Base-by-base conservation (phyloP, 2,888 invertebrate genomes). In the Nematopogon swammerdamellus region DNA sequence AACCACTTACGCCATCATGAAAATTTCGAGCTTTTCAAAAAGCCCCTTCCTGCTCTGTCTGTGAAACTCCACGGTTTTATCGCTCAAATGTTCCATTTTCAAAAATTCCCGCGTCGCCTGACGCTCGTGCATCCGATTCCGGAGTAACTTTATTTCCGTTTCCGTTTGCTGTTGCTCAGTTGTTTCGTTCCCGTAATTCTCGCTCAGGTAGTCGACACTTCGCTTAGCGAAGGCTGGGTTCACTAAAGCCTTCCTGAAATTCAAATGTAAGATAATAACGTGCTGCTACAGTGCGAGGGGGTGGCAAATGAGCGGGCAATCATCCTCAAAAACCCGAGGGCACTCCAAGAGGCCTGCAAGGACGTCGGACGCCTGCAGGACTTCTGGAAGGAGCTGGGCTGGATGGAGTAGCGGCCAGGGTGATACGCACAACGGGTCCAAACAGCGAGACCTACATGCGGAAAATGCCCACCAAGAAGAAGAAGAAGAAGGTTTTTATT, bases 11-110 rank as follows among this genome's bases (percentile, higher is more conserved):
- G 85, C 83, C 56, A 75, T 74, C 49, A 88, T 68, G 67, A 88
- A 74, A 56, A 77, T 74, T 67, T 87, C 86, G 54, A 88, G 73
- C 73, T 86, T 87, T 57, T 72, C 76, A 65, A 86, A 88, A 49
- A 88, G 73, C 54, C 82, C 79, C 49, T 82, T 72, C 56, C 88
- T 80, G 56, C 83, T 85, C 56, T 80, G 76, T 56, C 86, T 82
- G 66, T 88, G 86, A 63, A 85, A 81, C 58, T 82, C 81, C 45
- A 73, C 60, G 58, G 58, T 65, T 17, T 58, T 59, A 47, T 55
- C 56, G 50, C 61, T 64, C 63, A 67, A 65, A 56, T 62, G 58
- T 55, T 61, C 63, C 52, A 60, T 58, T 60, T 72, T 68, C 63
- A 75, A 63, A 67, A 73, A 71, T 58, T 65, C 65, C 47, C 72